A percentile compares a stretch with the other conserved stretches of the same genome.
Evolutionary conservation across 2,797 vertebrate genomes (phyloP).

Genomic region (Microchirus variegatus): DNA sequence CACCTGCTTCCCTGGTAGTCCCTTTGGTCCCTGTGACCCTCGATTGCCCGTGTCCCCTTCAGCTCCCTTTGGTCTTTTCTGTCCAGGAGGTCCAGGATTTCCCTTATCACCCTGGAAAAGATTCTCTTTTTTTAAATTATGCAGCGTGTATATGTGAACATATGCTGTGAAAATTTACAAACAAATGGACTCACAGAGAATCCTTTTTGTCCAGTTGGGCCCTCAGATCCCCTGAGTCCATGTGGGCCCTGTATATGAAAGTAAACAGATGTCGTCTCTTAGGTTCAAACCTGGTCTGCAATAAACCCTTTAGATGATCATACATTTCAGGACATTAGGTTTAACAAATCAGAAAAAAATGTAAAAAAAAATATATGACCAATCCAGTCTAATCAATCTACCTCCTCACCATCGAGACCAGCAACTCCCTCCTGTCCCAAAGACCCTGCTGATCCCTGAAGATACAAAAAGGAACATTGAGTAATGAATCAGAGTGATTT

Average conservation of each 20-base stretch:
- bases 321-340: not conserved
- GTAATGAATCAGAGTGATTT: not conserved
- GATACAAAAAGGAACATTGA: not conserved
- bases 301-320: no score
- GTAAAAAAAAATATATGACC: constrained; percentile 41
- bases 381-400: constrained; percentile 79
- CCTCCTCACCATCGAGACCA: constrained; percentile 88
- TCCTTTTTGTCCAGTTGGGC: constrained; percentile 67
- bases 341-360: constrained; percentile 3
- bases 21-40: constrained; percentile 68
- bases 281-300: not conserved
- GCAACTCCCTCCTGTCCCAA: constrained; percentile 70
- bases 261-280: not conserved
- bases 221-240: constrained; percentile 66
- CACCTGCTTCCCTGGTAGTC: constrained; percentile 74
- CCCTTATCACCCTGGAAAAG: constrained; percentile 77
- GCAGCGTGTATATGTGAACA: not conserved
- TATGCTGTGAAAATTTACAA: not conserved
- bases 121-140: not conserved
- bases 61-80: constrained; percentile 67
- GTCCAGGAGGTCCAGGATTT: constrained; percentile 56
- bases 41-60: constrained; percentile 66
- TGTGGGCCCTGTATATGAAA: constrained; percentile 69
- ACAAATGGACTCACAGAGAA: constrained; percentile 64
- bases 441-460: constrained; percentile 75